Percentiles rank a stretch among this genome's conserved stretches.
phyloP scores from a whole-genome alignment of 2,797 vertebrate genomes.

The Mus minutoides region DNA sequence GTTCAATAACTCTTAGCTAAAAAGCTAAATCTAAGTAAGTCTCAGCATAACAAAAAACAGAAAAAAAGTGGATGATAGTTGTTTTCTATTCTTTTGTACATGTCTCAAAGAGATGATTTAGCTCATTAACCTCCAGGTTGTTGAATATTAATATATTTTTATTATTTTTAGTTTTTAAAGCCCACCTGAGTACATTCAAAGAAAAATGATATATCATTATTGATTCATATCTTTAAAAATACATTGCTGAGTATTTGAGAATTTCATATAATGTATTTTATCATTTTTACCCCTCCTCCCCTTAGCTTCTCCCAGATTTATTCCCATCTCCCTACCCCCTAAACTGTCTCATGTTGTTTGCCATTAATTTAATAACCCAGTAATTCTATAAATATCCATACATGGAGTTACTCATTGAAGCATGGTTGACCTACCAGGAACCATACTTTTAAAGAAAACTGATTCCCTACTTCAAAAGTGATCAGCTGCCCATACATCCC shows the following conservation, averaged over 20 bases:
- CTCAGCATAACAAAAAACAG: background rate
- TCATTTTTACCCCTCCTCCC: background rate
- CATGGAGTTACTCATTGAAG: background rate
- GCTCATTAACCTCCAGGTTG: background rate
- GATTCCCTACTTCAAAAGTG: background rate
- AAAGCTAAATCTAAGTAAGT: background rate
- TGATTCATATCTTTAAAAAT: background rate
- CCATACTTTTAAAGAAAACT: background rate
- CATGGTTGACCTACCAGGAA: background rate
- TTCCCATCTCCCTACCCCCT: too few relatives aligned
- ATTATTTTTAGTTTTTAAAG: conserved; percentile 36
- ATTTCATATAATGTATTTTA: background rate
- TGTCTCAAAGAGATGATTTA: background rate
- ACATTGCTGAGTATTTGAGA: background rate
- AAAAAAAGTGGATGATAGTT: background rate
- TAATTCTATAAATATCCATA: background rate
- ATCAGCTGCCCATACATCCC: background rate
- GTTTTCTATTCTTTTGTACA: conserved; percentile 7
- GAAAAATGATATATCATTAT: conserved; percentile 4
- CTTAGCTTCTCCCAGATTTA: background rate
- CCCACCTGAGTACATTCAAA: conserved; percentile 12
- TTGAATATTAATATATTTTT: background rate
- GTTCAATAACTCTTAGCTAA: background rate
- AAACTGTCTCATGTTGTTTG: background rate
- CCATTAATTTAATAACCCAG: background rate